Base-by-base conservation (phyloP, 2,797 vertebrate genomes). In the Peromyscus eremicus region DNA sequence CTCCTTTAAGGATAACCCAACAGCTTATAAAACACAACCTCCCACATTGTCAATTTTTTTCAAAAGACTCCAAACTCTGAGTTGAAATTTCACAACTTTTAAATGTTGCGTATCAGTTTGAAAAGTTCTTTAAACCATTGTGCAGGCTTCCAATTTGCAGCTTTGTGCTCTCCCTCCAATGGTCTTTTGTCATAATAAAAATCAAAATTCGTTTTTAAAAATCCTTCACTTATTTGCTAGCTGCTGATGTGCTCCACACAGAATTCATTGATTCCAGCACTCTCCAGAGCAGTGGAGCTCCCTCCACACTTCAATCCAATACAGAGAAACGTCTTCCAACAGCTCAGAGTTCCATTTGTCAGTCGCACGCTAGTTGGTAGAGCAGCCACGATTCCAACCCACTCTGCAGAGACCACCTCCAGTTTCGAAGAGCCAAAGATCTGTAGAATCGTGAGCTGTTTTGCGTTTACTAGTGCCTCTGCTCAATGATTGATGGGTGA, bases 1-100 rank as follows among this genome's bases (percentile, higher is more conserved):
- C 83, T 91, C 96, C 87, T 98, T 97, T 97, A 98, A 98, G 96
- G 96, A 97, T 97, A 98, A 98, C 96, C 94, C 34, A 98, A 93
- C 83, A 97, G 94, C 70, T 98, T 98, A 98, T 95, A 97, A 97
- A 98, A 98, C 91, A 91, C 29, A 98, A 84, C 29, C 62, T 97
- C 60, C 75, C 88, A 96, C 94, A 71, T 40, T 52, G 70, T 89
- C 19, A 55, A 3, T 77, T 96, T 82, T 34, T 49, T 88, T 79
- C 34, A 84, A 96, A 92, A 91, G 89, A 96, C 88, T 55, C n/a
- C 17, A 68, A 71, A 96, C 82, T 91, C 79, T 79, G 66, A 94
- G 64, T 88, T 95, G 68, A 95, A 94, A 91, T 95, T 79, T 89
- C 68, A 75, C 52, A 43, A 88, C 49, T 88, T 84, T 91, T 87